Conservation (phyloP, 2,797 vertebrate species). For the Synanceia verrucosa region DNA sequence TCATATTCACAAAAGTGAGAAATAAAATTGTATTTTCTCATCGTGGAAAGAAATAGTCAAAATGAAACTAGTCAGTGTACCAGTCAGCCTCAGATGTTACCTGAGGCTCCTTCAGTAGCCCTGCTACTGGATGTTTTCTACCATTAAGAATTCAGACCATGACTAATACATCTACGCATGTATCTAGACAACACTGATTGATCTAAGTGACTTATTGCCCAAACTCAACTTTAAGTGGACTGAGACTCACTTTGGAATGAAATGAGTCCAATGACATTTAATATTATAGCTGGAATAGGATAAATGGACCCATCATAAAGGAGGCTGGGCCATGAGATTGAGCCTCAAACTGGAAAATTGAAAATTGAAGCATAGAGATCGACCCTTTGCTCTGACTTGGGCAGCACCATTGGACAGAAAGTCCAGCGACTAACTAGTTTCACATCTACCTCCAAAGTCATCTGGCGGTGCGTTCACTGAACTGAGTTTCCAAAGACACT, state of each 20-base stretch:
- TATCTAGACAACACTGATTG: slow-evolving; percentile 59
- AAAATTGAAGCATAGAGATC: slow-evolving; percentile 76
- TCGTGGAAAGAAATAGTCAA: not conserved
- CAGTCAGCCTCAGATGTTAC: not conserved
- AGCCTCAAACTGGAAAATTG: slow-evolving; percentile 75
- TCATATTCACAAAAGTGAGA: not conserved
- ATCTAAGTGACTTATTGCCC: slow-evolving; percentile 46
- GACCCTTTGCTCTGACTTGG: slow-evolving; percentile 54
- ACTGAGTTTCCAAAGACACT: slow-evolving; percentile 24
- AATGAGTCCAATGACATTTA: slow-evolving; percentile 75
- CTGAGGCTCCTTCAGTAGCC: not conserved
- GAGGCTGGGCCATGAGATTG: slow-evolving; percentile 67
- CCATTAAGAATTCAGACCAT: slow-evolving; percentile 35
- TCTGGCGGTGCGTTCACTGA: slow-evolving; percentile 27
- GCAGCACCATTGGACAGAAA: slow-evolving; percentile 23
- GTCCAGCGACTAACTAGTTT: slow-evolving; percentile 40
- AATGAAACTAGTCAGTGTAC: slow-evolving; percentile 5
- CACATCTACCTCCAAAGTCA: slow-evolving; percentile 54
- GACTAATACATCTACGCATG: slow-evolving; percentile 44
- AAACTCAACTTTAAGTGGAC: slow-evolving; percentile 46
- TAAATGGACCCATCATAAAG: slow-evolving; percentile 69
- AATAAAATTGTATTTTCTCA: not conserved
- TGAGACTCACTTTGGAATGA: slow-evolving; percentile 62
- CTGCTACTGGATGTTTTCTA: slow-evolving; percentile 23
- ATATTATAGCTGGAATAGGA: slow-evolving; percentile 72